Conservation (phyloP, 2,113 vertebrate species). For the Eleginops maclovinus region DNA sequence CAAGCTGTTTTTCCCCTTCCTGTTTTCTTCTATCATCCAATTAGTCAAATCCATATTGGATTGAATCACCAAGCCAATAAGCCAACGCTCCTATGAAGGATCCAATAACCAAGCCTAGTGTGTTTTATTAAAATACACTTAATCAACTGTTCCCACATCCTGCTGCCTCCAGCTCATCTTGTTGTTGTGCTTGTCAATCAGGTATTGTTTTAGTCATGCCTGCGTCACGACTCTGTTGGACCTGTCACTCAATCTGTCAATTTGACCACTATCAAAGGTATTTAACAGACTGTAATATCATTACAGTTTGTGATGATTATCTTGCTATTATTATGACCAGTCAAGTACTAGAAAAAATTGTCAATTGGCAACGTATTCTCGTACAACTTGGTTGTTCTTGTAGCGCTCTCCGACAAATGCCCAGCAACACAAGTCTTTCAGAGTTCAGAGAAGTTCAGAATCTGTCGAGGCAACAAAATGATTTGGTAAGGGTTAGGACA, state of each 20-base stretch:
- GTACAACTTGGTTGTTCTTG: no score
- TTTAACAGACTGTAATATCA: neutral
- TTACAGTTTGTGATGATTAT: neutral
- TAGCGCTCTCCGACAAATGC: no score
- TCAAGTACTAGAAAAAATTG: no score
- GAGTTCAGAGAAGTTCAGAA: no score
- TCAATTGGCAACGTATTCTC: no score
- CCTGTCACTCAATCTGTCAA: neutral
- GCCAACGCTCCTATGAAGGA: neutral
- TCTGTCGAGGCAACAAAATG: no score
- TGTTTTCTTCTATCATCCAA: conserved; percentile 29
- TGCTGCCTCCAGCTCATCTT: neutral
- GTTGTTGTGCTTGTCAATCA: neutral
- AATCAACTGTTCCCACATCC: neutral
- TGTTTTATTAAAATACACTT: conserved; percentile 14
- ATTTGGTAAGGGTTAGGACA: no score
- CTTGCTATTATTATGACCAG: no score
- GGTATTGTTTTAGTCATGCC: neutral
- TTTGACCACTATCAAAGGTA: neutral
- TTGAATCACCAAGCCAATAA: conserved; percentile 22
- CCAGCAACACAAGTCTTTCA: no score
- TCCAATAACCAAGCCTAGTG: conserved; percentile 21
- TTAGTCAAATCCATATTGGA: conserved; percentile 19
- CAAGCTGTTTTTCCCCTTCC: neutral
- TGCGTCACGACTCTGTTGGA: neutral